These are phyloP conservation scores for Temnothorax longispinosus DNA, from an alignment of 1,140 invertebrate genomes.

Conservation along the genomic window DNA sequence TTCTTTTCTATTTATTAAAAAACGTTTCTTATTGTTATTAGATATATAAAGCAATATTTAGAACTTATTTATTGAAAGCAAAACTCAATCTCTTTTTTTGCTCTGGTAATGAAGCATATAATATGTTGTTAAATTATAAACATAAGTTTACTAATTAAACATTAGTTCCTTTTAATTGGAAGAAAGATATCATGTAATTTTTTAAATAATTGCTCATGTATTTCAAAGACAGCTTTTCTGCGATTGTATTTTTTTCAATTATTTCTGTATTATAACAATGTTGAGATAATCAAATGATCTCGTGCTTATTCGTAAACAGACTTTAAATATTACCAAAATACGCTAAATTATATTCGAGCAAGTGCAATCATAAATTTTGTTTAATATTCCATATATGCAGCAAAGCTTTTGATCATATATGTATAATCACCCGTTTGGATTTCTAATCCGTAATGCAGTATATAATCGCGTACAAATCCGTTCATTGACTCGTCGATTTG, in stretches of 20 bases:
- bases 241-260: neutral
- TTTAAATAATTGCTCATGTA: neutral
- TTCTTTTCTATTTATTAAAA: neutral
- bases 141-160: neutral
- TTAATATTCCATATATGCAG: neutral
- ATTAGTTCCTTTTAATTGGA: neutral
- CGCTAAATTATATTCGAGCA: neutral
- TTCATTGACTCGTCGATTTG: slow-evolving; percentile 17
- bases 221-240: neutral
- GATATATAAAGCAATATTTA: neutral
- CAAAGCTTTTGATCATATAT: slow-evolving; percentile 48
- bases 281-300: neutral
- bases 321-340: neutral
- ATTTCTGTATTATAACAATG: neutral
- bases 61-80: neutral
- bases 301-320: neutral
- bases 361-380: slow-evolving; percentile 17
- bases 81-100: neutral
- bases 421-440: slow-evolving; percentile 7
- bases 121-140: neutral
- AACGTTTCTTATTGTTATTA: neutral
- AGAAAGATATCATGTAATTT: neutral
- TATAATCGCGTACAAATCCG: slow-evolving; percentile 35
- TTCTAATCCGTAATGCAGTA: slow-evolving; percentile 37
- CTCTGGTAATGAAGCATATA: neutral